Evolutionary conservation across 2,888 invertebrate species (phyloP).

Genomic region (Miltochrista miniata): DNA sequence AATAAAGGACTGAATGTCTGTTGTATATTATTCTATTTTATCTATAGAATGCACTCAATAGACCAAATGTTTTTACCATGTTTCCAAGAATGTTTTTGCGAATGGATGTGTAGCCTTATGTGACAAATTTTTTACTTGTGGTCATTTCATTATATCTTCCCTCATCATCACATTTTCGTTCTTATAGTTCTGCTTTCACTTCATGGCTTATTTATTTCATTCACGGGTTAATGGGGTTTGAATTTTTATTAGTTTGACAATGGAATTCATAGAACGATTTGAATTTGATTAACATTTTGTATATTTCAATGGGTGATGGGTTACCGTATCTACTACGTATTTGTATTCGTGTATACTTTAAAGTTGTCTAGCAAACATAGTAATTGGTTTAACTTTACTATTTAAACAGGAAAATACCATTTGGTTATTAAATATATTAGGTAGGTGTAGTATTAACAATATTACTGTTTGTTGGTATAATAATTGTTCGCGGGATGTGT

Average conservation of each 20-base stretch:
- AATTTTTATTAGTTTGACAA: slow-evolving; percentile 16
- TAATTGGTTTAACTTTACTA: background rate
- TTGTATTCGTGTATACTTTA: background rate
- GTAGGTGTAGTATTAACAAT: background rate
- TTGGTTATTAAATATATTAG: background rate
- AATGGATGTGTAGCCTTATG: slow-evolving; percentile 26
- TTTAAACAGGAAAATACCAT: background rate
- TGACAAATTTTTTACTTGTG: slow-evolving; percentile 28
- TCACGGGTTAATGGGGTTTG: slow-evolving; percentile 14
- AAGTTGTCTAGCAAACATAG: background rate
- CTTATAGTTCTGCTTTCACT: slow-evolving; percentile 14
- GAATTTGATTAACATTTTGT: background rate
- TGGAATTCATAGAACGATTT: background rate
- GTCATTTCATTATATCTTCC: slow-evolving; percentile 15
- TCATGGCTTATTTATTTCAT: slow-evolving; percentile 21
- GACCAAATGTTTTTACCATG: slow-evolving; percentile 25
- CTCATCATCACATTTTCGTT: slow-evolving; percentile 17
- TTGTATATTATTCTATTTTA: slow-evolving; percentile 10
- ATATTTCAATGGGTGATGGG: background rate
- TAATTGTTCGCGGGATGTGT: too few species aligned
- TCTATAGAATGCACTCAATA: slow-evolving; percentile 32
- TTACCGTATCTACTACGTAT: too few species aligned
- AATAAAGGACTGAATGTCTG: slow-evolving; percentile 13
- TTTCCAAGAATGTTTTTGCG: slow-evolving; percentile 29
- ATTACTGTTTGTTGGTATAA: too few species aligned